These are phyloP conservation scores for Lochmaea capreae DNA, from an alignment of 2,888 invertebrate species.

Conservation along the genomic window DNA sequence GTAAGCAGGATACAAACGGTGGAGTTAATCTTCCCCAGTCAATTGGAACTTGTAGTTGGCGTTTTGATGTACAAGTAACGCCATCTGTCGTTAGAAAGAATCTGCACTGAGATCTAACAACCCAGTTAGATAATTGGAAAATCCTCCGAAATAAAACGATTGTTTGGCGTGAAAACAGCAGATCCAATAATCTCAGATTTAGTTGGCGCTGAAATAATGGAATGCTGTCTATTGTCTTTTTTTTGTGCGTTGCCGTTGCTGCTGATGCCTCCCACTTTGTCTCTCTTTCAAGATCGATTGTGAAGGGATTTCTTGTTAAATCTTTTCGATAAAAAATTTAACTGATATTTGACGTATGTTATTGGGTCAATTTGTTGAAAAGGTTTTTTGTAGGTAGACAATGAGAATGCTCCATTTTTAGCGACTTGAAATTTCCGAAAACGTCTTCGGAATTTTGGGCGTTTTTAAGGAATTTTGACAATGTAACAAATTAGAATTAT, in stretches of 20 bases:
- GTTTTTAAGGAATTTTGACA: no score
- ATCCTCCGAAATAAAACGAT: constrained; percentile 61
- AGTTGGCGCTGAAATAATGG: constrained; percentile 40
- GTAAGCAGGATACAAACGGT: neutral
- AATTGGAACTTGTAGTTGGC: constrained; percentile 48
- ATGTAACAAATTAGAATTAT: no score
- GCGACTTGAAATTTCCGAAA: no score
- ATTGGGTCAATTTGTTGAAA: neutral
- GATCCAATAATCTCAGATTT: constrained; percentile 60
- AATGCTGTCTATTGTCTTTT: constrained; percentile 35
- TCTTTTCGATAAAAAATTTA: constrained; percentile 4
- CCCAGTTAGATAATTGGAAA: constrained; percentile 62
- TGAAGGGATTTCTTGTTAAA: constrained; percentile 10
- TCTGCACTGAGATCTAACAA: constrained; percentile 56
- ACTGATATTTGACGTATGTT: constrained; percentile 7
- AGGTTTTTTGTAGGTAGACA: no score
- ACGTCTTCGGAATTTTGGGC: no score
- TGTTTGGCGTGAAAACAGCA: constrained; percentile 59
- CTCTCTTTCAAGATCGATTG: constrained; percentile 17
- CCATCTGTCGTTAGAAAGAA: constrained; percentile 50
- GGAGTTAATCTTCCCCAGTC: constrained; percentile 46
- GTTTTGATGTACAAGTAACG: constrained; percentile 34
- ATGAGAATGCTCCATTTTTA: no score
- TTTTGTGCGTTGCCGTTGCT: constrained; percentile 17
- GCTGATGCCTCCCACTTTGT: constrained; percentile 13